Base-by-base conservation (phyloP, 1,140 invertebrate genomes). In the Geopemphigus sp. region DNA sequence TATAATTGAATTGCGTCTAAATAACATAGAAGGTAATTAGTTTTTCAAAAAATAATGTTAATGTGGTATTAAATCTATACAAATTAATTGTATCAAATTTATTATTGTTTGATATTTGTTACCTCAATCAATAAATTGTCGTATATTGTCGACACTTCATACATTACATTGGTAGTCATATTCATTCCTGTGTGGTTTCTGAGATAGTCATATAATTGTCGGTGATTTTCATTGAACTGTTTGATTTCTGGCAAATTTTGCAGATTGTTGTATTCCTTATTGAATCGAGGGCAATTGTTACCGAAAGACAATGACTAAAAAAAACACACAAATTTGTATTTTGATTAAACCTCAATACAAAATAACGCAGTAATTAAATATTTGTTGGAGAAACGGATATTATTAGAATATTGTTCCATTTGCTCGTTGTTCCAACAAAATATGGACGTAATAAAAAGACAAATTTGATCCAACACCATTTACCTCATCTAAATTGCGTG, bases 401-500 rank as follows among this genome's bases (percentile, higher is more conserved):
- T n/a, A n/a, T n/a, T n/a, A n/a, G n/a, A n/a, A n/a, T n/a, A n/a
- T n/a, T n/a, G n/a, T n/a, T n/a, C n/a, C n/a, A n/a, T n/a, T n/a
- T n/a, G 8, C 8, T 39, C 8, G 3, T 4, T 39, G 32, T 39
- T 39, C 32, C 8, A 8, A 24, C 10, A 22, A 26, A 59, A 59
- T 22, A 32, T 0, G 19, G 39, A 15, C 15, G n/a, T 45, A 66
- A 39, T 4, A 39, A 8, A 39, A 8, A 39, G 3, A 39, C 32
- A 39, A 39, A 39, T 4, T 39, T 24, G 22, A 73, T 54, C 19
- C 0, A 39, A 14, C 5, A 74, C n/a, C 56, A 12, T 61, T 86
- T 87, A 94, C 93, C 84, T 90, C 89, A 85, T 95, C 93, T 50
- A 54, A 15, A 19, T 89, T 83, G 29, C 87, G 81, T 68, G 87